phyloP scores from a whole-genome alignment of 1,140 invertebrate species.

The Aricia agestis region DNA sequence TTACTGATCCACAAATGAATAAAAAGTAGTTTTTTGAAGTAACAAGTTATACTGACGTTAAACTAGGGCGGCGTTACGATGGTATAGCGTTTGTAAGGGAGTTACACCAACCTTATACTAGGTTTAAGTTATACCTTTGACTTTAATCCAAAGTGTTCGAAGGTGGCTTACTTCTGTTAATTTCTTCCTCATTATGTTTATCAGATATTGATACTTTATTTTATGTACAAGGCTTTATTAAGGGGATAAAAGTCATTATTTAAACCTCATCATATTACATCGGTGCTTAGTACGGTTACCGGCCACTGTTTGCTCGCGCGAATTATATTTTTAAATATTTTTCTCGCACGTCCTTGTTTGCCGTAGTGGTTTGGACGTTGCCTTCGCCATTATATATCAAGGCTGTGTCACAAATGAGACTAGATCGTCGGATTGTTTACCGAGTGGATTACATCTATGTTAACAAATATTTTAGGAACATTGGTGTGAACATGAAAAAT shows the following conservation, averaged over 20 bases:
- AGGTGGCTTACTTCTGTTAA: too few relatives aligned
- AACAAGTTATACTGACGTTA: too few relatives aligned
- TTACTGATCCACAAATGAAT: too few relatives aligned
- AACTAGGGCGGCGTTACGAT: too few relatives aligned
- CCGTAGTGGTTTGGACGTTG: background rate
- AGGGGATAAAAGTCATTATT: background rate
- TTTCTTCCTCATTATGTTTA: too few relatives aligned
- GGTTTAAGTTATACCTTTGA: too few relatives aligned
- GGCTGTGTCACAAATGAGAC: background rate
- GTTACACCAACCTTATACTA: too few relatives aligned
- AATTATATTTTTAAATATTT: slow-evolving; percentile 14
- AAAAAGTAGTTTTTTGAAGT: too few relatives aligned
- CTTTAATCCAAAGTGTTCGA: too few relatives aligned
- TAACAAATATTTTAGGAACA: background rate
- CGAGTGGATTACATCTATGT: background rate
- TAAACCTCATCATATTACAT: background rate
- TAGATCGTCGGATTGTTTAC: background rate
- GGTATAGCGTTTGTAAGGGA: too few relatives aligned
- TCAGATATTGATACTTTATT: too few relatives aligned
- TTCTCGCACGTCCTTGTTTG: background rate
- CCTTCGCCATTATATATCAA: background rate
- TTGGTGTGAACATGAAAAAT: background rate
- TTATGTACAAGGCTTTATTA: too few relatives aligned
- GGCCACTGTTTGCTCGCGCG: background rate
- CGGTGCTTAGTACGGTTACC: background rate